Conservation (phyloP, 2,888 invertebrate genomes). For the Hydrotaea cyrtoneurina region DNA sequence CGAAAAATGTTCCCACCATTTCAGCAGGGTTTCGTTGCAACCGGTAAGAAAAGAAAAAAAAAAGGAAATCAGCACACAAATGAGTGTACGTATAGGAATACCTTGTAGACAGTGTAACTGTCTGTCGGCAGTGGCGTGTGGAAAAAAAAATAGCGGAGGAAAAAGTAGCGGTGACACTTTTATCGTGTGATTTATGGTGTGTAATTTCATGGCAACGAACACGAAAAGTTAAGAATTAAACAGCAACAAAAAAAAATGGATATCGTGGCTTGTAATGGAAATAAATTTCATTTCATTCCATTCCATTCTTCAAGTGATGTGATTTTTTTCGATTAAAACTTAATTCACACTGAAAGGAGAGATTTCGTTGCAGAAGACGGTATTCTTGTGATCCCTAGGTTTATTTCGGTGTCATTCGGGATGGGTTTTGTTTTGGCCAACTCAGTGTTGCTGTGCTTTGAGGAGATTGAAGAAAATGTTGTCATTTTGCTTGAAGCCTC, state of each 20-base stretch:
- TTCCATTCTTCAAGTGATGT: conserved; percentile 4
- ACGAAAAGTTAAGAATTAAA: conserved; percentile 31
- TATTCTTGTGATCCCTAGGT: too few relatives aligned
- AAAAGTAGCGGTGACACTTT: conserved; percentile 46
- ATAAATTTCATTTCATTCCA: conserved; percentile 33
- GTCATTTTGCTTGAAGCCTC: too few relatives aligned
- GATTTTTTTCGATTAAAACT: not conserved
- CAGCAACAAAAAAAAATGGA: not conserved
- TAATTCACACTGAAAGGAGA: not conserved
- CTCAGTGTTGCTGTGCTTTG: too few relatives aligned
- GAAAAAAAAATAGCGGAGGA: not conserved
- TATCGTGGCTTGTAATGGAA: conserved; percentile 21
- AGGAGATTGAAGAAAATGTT: too few relatives aligned
- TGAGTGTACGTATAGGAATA: not conserved
- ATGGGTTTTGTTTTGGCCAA: too few relatives aligned
- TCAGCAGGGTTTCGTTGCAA: conserved; percentile 33
- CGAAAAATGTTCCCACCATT: conserved; percentile 43
- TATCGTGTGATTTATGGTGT: conserved; percentile 55
- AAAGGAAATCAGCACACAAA: not conserved
- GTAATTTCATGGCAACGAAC: conserved; percentile 35
- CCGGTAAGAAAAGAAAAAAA: conserved; percentile 21
- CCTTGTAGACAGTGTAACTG: not conserved
- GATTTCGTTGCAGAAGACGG: too few relatives aligned
- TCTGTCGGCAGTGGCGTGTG: not conserved
- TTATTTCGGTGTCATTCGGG: too few relatives aligned